A percentile compares a stretch with the other conserved stretches of the same genome.
phyloP scores from a whole-genome alignment of 2,113 vertebrate species.

The Antidorcas marsupialis region DNA sequence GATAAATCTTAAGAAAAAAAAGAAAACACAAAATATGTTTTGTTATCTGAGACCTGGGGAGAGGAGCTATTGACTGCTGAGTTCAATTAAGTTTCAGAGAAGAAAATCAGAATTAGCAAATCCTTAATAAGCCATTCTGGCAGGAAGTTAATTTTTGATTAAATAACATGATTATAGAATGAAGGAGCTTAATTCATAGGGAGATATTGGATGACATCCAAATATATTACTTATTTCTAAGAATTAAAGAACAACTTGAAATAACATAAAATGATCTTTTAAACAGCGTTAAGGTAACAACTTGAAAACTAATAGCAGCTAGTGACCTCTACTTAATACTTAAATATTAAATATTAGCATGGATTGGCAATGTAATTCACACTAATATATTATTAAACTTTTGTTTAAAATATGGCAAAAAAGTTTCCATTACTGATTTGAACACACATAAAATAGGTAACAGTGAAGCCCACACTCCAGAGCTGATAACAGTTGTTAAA shows the following conservation, averaged over 20 bases:
- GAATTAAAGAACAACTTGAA: constrained; percentile 20
- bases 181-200: constrained; percentile 43
- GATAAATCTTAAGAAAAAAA: constrained; percentile 1
- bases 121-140: constrained; percentile 56
- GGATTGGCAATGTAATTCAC: neutral
- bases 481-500: neutral
- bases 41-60: constrained; percentile 45
- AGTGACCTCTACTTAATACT: neutral
- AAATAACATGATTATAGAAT: constrained; percentile 60
- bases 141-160: constrained; percentile 70
- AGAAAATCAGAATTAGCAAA: constrained; percentile 63
- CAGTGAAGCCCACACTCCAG: neutral
- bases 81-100: constrained; percentile 68
- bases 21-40: constrained; percentile 24
- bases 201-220: constrained; percentile 44
- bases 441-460: neutral
- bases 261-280: constrained; percentile 23
- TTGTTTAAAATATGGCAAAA: neutral
- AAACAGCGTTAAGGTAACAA: neutral
- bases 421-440: neutral
- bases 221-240: constrained; percentile 46
- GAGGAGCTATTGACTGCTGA: constrained; percentile 43
- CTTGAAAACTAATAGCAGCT: neutral
- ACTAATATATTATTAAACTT: neutral
- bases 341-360: neutral